Conservation (phyloP, 2,113 vertebrate genomes). For the Nyctereutes procyonoides region DNA sequence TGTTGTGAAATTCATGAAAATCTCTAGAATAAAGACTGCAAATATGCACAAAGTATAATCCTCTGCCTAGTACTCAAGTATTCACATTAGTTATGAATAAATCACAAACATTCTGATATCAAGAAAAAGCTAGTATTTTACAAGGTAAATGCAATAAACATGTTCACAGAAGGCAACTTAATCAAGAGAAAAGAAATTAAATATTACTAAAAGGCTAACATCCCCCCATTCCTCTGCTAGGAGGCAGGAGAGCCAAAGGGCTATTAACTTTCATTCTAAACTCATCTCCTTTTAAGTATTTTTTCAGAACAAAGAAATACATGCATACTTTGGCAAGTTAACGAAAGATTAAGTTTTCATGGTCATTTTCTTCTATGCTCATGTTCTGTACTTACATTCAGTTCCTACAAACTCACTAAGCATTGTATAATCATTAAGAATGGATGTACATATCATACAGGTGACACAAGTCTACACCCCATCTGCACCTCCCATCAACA, state of each 20-base stretch:
- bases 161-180: background rate
- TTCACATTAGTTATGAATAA: background rate
- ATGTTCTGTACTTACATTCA: background rate
- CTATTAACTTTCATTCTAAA: background rate
- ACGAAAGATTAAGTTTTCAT: background rate
- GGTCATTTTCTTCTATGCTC: background rate
- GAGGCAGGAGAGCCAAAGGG: background rate
- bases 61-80: background rate
- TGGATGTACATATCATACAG: accelerated
- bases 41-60: constrained; percentile 25
- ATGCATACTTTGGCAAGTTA: background rate
- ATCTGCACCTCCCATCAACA: accelerated
- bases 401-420: background rate
- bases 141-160: background rate
- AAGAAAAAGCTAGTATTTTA: background rate
- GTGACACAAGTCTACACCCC: accelerated
- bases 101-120: background rate
- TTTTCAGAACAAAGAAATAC: background rate
- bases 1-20: constrained; percentile 17
- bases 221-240: background rate
- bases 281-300: background rate
- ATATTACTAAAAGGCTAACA: background rate
- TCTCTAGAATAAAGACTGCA: background rate
- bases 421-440: background rate
- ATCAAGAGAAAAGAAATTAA: background rate